phyloP scores from a whole-genome alignment of 2,888 invertebrate genomes.

The Drosophila quasianomalipes region DNA sequence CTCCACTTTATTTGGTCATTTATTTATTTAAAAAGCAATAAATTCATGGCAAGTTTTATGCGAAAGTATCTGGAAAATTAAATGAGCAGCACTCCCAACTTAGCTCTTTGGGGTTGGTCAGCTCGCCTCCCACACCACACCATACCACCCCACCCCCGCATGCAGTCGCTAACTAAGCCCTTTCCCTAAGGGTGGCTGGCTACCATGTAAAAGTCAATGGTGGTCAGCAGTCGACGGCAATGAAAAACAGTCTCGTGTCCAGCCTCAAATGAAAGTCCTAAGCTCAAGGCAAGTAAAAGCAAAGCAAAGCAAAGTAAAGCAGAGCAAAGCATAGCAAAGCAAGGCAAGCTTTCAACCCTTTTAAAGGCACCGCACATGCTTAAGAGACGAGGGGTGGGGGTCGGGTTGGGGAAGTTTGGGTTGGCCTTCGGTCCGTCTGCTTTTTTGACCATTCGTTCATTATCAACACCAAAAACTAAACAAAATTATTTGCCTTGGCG shows the following conservation, averaged over 20 bases:
- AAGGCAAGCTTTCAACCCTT: conserved; percentile 57
- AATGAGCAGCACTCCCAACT: conserved; percentile 67
- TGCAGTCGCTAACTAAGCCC: conserved; percentile 9
- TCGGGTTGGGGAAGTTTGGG: neutral
- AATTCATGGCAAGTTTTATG: conserved; percentile 83
- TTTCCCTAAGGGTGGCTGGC: conserved; percentile 24
- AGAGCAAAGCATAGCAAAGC: conserved; percentile 13
- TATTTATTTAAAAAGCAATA: conserved; percentile 84
- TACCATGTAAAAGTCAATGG: conserved; percentile 63
- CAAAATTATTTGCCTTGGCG: conserved; percentile 80
- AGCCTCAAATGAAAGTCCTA: conserved; percentile 46
- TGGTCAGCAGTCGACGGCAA: conserved; percentile 59
- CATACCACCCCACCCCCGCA: neutral
- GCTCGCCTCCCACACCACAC: conserved; percentile 4
- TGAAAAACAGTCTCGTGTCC: conserved; percentile 46
- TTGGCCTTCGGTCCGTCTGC: conserved; percentile 36
- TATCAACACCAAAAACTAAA: conserved; percentile 81
- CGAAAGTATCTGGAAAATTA: conserved; percentile 81
- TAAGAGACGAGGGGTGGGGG: conserved; percentile 27
- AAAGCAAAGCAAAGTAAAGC: conserved; percentile 1
- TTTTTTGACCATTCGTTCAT: conserved; percentile 74
- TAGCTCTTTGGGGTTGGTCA: conserved; percentile 63
- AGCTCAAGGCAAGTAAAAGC: conserved; percentile 43
- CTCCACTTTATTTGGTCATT: conserved; percentile 78
- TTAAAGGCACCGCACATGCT: conserved; percentile 58